These are phyloP conservation scores for Leptobrachium leishanense DNA, from an alignment of 2,113 vertebrate genomes.

Conservation along the genomic window DNA sequence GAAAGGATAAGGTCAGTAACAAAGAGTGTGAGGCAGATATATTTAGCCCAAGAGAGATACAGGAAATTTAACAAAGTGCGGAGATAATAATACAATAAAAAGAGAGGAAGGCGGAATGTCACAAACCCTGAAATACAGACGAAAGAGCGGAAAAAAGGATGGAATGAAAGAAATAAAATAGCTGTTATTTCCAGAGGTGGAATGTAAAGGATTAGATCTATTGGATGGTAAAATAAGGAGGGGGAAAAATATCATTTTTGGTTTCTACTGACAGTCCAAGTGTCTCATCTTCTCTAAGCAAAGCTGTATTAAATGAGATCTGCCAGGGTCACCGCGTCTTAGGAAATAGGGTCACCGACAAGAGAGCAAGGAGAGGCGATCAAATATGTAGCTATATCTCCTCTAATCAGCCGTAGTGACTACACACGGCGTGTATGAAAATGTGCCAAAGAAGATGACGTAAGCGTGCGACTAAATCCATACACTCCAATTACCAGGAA, in stretches of 20 bases:
- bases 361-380: slow-evolving; percentile 31
- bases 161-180: not conserved
- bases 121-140: too few species aligned
- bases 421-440: not conserved
- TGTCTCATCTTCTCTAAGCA: slow-evolving; percentile 2
- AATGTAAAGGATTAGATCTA: not conserved
- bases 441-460: slow-evolving; percentile 6
- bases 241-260: not conserved
- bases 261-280: slow-evolving; percentile 9
- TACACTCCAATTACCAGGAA: not conserved
- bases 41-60: too few species aligned
- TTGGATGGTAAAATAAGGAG: not conserved
- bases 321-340: slow-evolving; percentile 23
- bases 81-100: too few species aligned
- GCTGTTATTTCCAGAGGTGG: not conserved
- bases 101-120: too few species aligned
- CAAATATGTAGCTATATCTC: slow-evolving; percentile 28
- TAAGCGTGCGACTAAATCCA: not conserved
- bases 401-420: slow-evolving; percentile 17
- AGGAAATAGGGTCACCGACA: slow-evolving; percentile 36
- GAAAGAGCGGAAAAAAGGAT: not conserved
- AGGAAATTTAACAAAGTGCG: too few species aligned
- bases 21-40: too few species aligned
- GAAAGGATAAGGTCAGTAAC: too few species aligned
- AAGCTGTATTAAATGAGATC: slow-evolving; percentile 27